These are phyloP conservation scores for Rosalia funebris DNA, from an alignment of 2,888 invertebrate species.

Conservation along the genomic window DNA sequence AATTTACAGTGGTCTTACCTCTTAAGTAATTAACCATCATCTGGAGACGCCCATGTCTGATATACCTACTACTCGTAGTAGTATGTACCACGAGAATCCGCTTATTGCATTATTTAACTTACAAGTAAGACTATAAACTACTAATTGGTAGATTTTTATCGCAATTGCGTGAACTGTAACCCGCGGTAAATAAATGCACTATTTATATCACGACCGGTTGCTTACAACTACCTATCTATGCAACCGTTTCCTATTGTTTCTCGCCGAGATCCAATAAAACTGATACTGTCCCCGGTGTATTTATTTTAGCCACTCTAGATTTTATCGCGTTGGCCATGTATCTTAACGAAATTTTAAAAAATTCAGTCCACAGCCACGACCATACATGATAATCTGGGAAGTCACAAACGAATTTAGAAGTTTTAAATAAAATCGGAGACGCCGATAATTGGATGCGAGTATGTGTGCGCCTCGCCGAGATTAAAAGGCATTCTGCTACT, in stretches of 20 bases:
- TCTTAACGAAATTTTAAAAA: conserved; percentile 29
- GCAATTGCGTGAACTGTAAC: conserved; percentile 60
- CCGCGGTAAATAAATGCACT: conserved; percentile 55
- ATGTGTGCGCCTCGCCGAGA: conserved; percentile 14
- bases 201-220: conserved; percentile 56
- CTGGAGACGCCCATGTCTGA: conserved; percentile 5
- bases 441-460: conserved; percentile 25
- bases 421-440: conserved; percentile 23
- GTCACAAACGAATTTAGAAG: conserved; percentile 22
- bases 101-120: conserved; percentile 51
- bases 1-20: too few species aligned
- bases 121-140: conserved; percentile 58
- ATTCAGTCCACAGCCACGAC: conserved; percentile 17
- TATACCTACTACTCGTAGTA: conserved; percentile 20
- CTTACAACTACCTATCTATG: conserved; percentile 47
- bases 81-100: conserved; percentile 37
- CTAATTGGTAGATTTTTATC: conserved; percentile 63
- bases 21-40: too few species aligned
- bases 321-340: conserved; percentile 33
- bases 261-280: conserved; percentile 41
- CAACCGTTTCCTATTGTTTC: conserved; percentile 54
- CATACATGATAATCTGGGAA: conserved; percentile 21
- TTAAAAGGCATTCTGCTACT: conserved; percentile 19
- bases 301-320: conserved; percentile 39
- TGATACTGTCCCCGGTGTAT: conserved; percentile 44